Evolutionary conservation across 2,113 vertebrate species (phyloP).

Genomic region (Manacus vitellinus): DNA sequence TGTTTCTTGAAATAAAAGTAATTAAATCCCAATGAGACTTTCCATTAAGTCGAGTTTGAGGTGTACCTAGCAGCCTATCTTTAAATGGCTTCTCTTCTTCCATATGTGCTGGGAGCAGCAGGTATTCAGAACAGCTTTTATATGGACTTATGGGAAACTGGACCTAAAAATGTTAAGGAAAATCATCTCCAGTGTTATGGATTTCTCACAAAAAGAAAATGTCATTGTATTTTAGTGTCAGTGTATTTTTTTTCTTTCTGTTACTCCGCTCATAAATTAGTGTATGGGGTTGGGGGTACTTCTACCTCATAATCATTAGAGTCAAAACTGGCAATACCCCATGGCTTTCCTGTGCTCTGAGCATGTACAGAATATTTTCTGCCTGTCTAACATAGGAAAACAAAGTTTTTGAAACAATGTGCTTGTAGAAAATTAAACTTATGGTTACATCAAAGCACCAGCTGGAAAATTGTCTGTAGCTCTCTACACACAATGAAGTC

Average conservation of each 20-base stretch:
- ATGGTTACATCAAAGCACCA: not conserved
- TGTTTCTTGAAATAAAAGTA: not conserved
- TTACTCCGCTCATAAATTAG: not conserved
- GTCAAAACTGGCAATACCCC: not conserved
- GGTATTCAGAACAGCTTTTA: not conserved
- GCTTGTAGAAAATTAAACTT: not conserved
- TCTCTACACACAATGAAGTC: not conserved
- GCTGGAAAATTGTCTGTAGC: not conserved
- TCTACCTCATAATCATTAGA: not conserved
- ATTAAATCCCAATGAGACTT: not conserved
- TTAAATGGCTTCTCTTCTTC: not conserved
- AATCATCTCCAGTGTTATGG: not conserved
- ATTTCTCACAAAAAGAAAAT: not conserved
- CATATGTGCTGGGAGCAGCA: not conserved
- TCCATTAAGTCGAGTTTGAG: fast-evolving
- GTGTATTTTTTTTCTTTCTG: not conserved
- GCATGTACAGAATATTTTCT: not conserved
- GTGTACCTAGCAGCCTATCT: fast-evolving
- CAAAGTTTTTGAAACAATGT: not conserved
- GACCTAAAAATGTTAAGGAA: not conserved
- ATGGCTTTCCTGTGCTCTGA: not conserved
- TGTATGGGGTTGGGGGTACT: not conserved
- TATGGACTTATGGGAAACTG: not conserved
- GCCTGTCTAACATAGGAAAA: not conserved
- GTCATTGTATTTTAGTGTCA: not conserved